phyloP scores from a whole-genome alignment of 1,140 invertebrate genomes.

The Acromyrmex charruanus region DNA sequence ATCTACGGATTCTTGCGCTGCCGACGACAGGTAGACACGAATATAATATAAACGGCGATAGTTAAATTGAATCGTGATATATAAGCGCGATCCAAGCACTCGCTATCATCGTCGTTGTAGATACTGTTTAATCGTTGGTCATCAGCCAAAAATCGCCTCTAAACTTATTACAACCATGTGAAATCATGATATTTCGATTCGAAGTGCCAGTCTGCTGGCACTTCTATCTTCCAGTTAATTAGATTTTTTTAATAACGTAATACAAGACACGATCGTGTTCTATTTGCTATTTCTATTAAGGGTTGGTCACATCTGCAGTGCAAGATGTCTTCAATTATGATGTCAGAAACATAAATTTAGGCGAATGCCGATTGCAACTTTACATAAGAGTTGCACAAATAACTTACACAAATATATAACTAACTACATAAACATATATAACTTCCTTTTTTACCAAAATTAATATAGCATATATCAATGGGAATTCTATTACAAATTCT shows the following conservation, averaged over 20 bases:
- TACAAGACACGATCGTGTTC: neutral
- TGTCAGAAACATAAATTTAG: neutral
- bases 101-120: constrained; percentile 64
- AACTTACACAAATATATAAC: constrained; percentile 7
- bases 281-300: constrained; percentile 40
- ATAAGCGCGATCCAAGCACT: constrained; percentile 57
- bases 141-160: constrained; percentile 63
- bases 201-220: constrained; percentile 3
- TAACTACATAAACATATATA: neutral
- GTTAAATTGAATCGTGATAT: constrained; percentile 71
- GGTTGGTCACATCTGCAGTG: neutral
- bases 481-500: neutral
- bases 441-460: neutral
- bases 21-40: constrained; percentile 70
- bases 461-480: neutral
- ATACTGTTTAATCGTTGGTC: constrained; percentile 67
- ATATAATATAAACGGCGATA: constrained; percentile 70
- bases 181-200: constrained; percentile 44
- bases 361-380: neutral
- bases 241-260: constrained; percentile 32
- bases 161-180: constrained; percentile 27
- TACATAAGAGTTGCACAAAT: constrained; percentile 9
- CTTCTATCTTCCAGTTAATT: constrained; percentile 36
- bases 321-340: constrained; percentile 18
- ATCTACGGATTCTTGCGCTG: constrained; percentile 69